Conservation (phyloP, 2,113 vertebrate species). For the Anser cygnoides region DNA sequence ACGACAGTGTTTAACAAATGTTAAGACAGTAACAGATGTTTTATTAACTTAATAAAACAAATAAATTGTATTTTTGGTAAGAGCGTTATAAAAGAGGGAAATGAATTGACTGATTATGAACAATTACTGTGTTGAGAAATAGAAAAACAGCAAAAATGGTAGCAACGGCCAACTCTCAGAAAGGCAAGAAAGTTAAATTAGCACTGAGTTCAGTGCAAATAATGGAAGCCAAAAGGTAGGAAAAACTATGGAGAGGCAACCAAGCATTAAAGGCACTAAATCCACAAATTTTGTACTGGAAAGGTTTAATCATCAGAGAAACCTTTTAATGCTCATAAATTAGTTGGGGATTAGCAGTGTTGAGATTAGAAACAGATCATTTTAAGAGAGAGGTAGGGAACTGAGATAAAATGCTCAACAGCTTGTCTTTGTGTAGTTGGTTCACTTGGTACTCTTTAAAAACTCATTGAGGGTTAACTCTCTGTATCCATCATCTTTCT, state of each 20-base stretch:
- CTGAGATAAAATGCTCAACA: background rate
- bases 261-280: background rate
- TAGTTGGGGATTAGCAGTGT: background rate
- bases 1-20: background rate
- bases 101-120: background rate
- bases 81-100: background rate
- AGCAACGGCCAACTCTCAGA: background rate
- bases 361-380: background rate
- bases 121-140: background rate
- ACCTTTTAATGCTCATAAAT: background rate
- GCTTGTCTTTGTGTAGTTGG: background rate
- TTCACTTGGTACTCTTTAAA: background rate
- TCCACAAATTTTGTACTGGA: background rate
- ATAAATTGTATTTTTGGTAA: background rate
- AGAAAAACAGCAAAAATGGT: background rate
- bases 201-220: background rate
- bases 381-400: background rate
- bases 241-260: background rate
- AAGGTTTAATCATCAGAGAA: background rate
- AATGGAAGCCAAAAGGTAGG: background rate
- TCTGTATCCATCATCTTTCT: background rate
- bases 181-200: background rate
- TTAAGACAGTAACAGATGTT: background rate
- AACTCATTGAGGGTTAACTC: background rate
- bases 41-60: background rate